These are phyloP conservation scores for Eospalax fontanierii DNA, from an alignment of 2,797 vertebrate species.

Conservation along the genomic window DNA sequence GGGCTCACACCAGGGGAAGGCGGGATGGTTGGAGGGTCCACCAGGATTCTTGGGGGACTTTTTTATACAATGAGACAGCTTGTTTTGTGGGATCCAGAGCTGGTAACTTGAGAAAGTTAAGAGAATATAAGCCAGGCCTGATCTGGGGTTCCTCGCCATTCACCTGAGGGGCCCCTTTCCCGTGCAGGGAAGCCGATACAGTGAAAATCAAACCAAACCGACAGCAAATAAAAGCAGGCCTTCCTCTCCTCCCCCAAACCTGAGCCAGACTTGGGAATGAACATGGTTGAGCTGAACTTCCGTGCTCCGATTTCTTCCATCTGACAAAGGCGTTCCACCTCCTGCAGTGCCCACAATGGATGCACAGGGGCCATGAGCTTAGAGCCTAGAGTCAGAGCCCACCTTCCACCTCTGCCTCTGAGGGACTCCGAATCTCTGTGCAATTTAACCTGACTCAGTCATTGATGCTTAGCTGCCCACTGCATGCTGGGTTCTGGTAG, in stretches of 20 bases:
- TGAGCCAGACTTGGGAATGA: slow-evolving; percentile 11
- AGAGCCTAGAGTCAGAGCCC: too few relatives aligned
- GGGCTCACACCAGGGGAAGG: not conserved
- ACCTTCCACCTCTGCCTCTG: not conserved
- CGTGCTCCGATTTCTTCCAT: not conserved
- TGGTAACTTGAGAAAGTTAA: slow-evolving; percentile 82
- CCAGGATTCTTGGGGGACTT: slow-evolving; percentile 65
- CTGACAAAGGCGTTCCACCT: not conserved
- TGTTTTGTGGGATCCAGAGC: slow-evolving; percentile 70
- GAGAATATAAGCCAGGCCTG: slow-evolving; percentile 84
- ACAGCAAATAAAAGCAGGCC: slow-evolving; percentile 80
- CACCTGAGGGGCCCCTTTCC: slow-evolving; percentile 81
- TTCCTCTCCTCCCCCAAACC: not conserved
- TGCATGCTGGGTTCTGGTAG: not conserved
- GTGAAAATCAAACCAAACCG: slow-evolving; percentile 80
- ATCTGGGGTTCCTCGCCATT: slow-evolving; percentile 83
- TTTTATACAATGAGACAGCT: slow-evolving; percentile 77
- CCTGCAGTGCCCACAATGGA: accelerated
- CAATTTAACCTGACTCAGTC: too few relatives aligned
- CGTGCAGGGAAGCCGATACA: slow-evolving; percentile 72
- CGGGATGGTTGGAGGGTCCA: slow-evolving; percentile 67
- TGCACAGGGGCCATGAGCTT: accelerated
- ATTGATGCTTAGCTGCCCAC: not conserved
- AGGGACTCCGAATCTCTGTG: not conserved
- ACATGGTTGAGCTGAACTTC: not conserved